Evolutionary conservation across 2,113 vertebrate species (phyloP).

Genomic region (Odocoileus virginianus): DNA sequence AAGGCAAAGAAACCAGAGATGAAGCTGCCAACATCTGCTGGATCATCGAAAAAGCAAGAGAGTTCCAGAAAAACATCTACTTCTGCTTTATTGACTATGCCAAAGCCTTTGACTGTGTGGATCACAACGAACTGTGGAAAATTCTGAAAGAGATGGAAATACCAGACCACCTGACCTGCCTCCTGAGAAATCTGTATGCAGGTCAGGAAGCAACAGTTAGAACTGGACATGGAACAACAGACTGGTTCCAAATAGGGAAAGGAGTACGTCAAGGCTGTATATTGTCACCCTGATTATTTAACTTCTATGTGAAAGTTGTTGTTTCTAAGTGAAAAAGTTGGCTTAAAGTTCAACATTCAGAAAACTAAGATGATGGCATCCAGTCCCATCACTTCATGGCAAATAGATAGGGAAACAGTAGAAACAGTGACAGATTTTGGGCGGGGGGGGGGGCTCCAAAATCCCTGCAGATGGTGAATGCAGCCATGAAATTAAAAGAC

Average conservation of each 20-base stretch:
- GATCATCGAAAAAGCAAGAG: neutral
- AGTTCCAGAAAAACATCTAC: neutral
- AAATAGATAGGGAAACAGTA: neutral
- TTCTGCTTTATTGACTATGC: neutral
- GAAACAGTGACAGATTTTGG: neutral
- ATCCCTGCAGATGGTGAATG: neutral
- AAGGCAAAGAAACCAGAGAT: neutral
- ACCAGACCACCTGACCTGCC: neutral
- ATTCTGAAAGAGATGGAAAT: neutral
- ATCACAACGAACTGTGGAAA: neutral
- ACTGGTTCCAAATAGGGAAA: neutral
- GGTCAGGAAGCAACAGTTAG: neutral
- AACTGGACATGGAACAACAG: neutral
- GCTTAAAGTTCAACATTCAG: too few relatives aligned
- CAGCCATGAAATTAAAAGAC: neutral
- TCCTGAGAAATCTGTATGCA: neutral
- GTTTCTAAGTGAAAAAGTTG: neutral
- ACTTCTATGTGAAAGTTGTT: neutral
- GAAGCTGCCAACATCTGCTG: neutral
- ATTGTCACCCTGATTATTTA: neutral
- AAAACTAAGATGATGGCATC: neutral
- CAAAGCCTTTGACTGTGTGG: neutral
- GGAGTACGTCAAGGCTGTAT: neutral
- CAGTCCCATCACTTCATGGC: neutral
- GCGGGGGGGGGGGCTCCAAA: neutral